Evolutionary conservation across 1,140 invertebrate genomes (phyloP), one percentile per base, ranked within the genome.

Genomic region (Drosophila tropicalis): DNA sequence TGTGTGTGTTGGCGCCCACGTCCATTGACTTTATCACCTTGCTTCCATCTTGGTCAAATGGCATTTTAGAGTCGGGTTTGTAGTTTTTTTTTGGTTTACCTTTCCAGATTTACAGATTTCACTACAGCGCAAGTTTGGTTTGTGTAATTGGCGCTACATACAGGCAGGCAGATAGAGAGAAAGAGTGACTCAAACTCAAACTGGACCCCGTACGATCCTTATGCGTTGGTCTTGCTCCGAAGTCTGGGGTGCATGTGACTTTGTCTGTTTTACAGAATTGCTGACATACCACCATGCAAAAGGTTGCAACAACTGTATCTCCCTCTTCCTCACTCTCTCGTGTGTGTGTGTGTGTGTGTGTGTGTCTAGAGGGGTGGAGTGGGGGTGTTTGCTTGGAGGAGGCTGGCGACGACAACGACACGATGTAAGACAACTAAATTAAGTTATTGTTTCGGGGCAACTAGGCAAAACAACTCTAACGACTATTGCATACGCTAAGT

Each of bases 381-480:
- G 64, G 72, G 67, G 67, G 65, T 72, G 80, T 68, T 64, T 58
- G 40, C 54, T 62, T 57, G 19, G 57, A 57, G 67, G 65, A 62
- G 58, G 63, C 73, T 64, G 79, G 67, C 74, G 72, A 70, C 70
- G 80, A 77, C 83, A 79, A 73, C 83, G 67, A 87, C 80, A 87
- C 84, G 83, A 89, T 84, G 77, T 82, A 72, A 87, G 72, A 87
- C 85, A 87, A 89, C 83, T 87, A 87, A 87, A 87, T 87, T 84
- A 87, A 87, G 83, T 87, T 87, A 87, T 87, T 87, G 83, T 77
- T 83, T 70, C 58, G 64, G 67, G 10, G 60, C 22, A 55, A 39
- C 13, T 13, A 9, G 5, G 13, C 12, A 17, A 12, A 51, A 5
- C 1, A 3, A 10, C 4, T n/a, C 34, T 25, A 29, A 12, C 40